Base-by-base conservation (phyloP, 2,888 invertebrate species). In the Hyposoter didymator region DNA sequence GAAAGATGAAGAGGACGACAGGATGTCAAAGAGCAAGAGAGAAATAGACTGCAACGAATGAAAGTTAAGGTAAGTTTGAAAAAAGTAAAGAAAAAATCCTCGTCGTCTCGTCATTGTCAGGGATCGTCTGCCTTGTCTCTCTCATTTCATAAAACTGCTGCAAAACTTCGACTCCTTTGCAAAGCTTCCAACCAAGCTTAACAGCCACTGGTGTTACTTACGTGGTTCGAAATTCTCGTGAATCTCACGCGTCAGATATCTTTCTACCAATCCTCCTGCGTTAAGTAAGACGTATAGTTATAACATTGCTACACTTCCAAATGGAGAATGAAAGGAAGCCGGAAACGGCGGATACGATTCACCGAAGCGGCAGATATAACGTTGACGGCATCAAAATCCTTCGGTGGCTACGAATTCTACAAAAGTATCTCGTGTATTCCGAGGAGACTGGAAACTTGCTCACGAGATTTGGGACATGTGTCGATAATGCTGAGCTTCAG, bases 231-330 rank as follows among this genome's bases (percentile, higher is more conserved):
- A 55, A 66, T 73, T 67, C 66, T 70, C 70, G 52, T 17, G 67
- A 45, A 84, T 73, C 70, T 84, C 73, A 66, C 72, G 72, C 70
- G 82, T 81, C 76, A 73, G 73, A 84, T 81, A 75, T 84, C 35
- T 75, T 72, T 81, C 45, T 8, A 43, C 43, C 55, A 32, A 81
- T 66, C 64, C 72, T 76, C 35, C 52, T 62, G 59, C 70, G 64
- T 79, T 79, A 79, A 79, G 64, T 79, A 49, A 64, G 5, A 43
- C 49, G 10, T 59, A 66, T 66, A 66, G 49, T 59, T 75, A 75
- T 32, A 64, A 32, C 32, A 55, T 28, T 45, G 49, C n/a, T 59
- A 28, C 32, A 62, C 35, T 43, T n/a, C 43, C 7, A 52, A 67
- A 67, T 73, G 45, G 43, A 4, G 72, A 55, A 55, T 45, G 67